Conservation (phyloP, 2,113 vertebrate species). For the Rattus rattus region DNA sequence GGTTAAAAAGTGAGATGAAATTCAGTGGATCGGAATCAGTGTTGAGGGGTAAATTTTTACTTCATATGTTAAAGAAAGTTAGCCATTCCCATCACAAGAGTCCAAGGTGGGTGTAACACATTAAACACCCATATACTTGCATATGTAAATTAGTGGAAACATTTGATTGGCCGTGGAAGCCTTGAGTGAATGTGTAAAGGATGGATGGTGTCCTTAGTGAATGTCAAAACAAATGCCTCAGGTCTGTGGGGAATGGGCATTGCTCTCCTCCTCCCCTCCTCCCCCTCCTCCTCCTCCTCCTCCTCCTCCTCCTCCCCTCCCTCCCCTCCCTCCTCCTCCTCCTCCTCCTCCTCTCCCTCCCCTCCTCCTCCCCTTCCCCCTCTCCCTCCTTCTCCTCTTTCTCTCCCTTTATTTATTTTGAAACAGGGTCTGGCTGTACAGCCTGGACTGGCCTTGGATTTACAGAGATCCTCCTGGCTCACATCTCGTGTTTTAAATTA, state of each 20-base stretch:
- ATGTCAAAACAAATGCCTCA: not conserved
- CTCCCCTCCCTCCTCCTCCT: too few species aligned
- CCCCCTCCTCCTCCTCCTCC: too few species aligned
- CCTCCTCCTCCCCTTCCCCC: not conserved
- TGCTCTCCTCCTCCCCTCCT: not conserved
- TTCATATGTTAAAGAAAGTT: conserved; percentile 67
- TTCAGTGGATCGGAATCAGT: conserved; percentile 56
- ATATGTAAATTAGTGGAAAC: conserved; percentile 70
- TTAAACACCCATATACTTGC: conserved; percentile 63
- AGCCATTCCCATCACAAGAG: conserved; percentile 43
- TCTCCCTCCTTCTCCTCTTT: not conserved
- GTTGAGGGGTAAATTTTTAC: conserved; percentile 53
- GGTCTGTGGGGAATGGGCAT: not conserved
- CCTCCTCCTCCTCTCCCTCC: too few species aligned
- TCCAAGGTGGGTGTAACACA: conserved; percentile 51
- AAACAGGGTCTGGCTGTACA: not conserved
- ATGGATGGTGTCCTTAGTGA: not conserved
- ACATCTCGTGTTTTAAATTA: conserved; percentile 32
- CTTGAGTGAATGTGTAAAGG: not conserved
- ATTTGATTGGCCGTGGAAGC: conserved; percentile 35
- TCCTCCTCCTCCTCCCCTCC: not conserved
- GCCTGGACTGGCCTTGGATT: not conserved
- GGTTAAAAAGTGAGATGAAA: conserved; percentile 67
- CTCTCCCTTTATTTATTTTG: not conserved
- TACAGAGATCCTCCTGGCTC: not conserved